Conservation (phyloP, 1,140 invertebrate genomes). For the Leptinotarsa defecta region DNA sequence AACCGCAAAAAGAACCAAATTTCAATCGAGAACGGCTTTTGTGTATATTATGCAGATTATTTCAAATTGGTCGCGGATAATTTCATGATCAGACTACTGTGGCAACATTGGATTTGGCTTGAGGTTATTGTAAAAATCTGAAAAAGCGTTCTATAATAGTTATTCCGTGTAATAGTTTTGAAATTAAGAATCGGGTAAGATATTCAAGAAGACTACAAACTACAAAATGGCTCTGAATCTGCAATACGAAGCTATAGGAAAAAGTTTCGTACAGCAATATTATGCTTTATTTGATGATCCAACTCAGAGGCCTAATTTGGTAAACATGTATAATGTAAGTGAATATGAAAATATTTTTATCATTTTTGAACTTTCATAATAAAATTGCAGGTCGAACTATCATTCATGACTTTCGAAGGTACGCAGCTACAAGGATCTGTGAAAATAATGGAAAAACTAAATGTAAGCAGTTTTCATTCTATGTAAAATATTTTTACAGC, state of each 20-base stretch:
- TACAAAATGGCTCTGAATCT: slow-evolving; percentile 79
- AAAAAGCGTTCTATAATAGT: too few species aligned
- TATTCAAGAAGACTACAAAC: neutral
- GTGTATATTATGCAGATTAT: too few species aligned
- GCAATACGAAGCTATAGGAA: slow-evolving; percentile 88
- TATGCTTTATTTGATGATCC: slow-evolving; percentile 90
- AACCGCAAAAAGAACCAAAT: too few species aligned
- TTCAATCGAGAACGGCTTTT: too few species aligned
- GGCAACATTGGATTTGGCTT: too few species aligned
- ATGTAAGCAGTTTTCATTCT: slow-evolving; percentile 67
- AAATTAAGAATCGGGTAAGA: slow-evolving; percentile 13
- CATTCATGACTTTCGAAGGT: slow-evolving; percentile 96
- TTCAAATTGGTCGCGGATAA: too few species aligned
- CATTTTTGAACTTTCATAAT: slow-evolving; percentile 17
- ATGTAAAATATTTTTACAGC: neutral
- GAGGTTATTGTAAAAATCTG: too few species aligned
- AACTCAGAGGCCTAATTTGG: slow-evolving; percentile 75
- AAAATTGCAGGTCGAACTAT: slow-evolving; percentile 75
- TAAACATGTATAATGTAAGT: slow-evolving; percentile 92
- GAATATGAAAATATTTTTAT: slow-evolving; percentile 23
- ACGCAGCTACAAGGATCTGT: slow-evolving; percentile 85
- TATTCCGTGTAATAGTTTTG: neutral
- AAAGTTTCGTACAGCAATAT: slow-evolving; percentile 92
- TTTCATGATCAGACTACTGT: too few species aligned
- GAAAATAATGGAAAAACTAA: slow-evolving; percentile 94